Evolutionary conservation across 1,140 invertebrate genomes (phyloP), one percentile per base, ranked within the genome.

Genomic region (Zaprionus ornatus): DNA sequence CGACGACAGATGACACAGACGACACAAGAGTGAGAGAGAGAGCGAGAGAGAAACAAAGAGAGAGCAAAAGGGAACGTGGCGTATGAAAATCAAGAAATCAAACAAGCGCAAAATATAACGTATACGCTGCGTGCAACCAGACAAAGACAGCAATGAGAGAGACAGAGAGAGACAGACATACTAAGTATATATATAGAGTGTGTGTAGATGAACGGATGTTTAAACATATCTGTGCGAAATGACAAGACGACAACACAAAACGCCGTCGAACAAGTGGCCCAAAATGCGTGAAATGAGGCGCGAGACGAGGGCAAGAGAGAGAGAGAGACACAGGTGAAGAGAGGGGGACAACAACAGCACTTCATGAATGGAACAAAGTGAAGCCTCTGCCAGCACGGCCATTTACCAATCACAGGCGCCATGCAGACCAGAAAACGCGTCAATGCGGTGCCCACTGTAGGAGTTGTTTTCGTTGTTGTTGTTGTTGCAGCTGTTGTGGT

Each of bases 371-470:
- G n/a, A 17, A 17, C 35, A 37, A 12, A 37, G n/a, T 15, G 40
- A 45, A 15, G 35, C 40, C 13, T 15, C 15, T 1, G n/a, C n/a
- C 19, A 50, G 45, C 40, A 10, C 19, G 12, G 40, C 2, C 40
- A 17, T 17, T 92, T 92, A 92, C 91, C 91, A 86, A 92, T 91
- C 50, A 92, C 91, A 60, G 91, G 91, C 74, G 91, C 91, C 91
- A 92, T 92, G 70, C 91, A 92, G 79, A 91, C 87, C 81, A 92
- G 75, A 79, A 92, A 92, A 56, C 91, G 79, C 50, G 91, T 91
- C 79, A 92, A 75, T 42, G 91, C 77, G 52, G 91, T 86, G 67
- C 87, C 90, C 32, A 63, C 48, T 61, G 71, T 35, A 23, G 72
- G 27, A 61, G 77, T 27, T 19, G 17, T 23, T 57, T 29, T 10